A percentile compares a stretch with the other conserved stretches of the same genome.
Evolutionary conservation across 2,888 invertebrate genomes (phyloP).

Genomic region (Cheilosia vulpina): DNA sequence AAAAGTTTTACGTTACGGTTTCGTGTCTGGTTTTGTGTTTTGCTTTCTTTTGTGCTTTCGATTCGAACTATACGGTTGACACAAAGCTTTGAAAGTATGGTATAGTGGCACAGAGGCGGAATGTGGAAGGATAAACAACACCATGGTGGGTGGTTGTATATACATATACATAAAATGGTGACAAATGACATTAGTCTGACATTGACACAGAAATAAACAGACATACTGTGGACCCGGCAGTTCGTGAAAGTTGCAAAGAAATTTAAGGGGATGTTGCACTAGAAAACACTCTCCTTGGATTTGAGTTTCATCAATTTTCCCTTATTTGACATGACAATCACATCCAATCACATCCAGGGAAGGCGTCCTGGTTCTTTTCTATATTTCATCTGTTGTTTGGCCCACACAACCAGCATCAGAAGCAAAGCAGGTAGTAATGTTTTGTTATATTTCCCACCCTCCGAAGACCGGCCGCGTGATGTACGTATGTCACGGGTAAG

Average conservation of each 20-base stretch:
- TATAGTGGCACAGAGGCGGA: conserved; percentile 26
- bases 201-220: conserved; percentile 72
- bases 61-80: conserved; percentile 45
- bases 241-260: not conserved
- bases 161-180: conserved; percentile 1
- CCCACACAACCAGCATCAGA: conserved; percentile 41
- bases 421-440: conserved; percentile 64
- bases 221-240: conserved; percentile 8
- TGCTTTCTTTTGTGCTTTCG: conserved; percentile 45
- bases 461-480: conserved; percentile 24
- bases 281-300: conserved; percentile 41
- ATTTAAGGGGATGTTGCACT: conserved; percentile 45
- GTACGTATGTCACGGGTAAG: conserved; percentile 41
- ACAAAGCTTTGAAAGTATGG: conserved; percentile 37
- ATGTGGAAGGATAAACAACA: conserved; percentile 23
- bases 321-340: conserved; percentile 75
- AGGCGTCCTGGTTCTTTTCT: conserved; percentile 35
- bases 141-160: too few relatives aligned
- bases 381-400: conserved; percentile 38
- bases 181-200: conserved; percentile 74
- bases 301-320: conserved; percentile 73
- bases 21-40: conserved; percentile 32
- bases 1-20: conserved; percentile 35
- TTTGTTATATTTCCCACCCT: conserved; percentile 20
- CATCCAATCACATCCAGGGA: conserved; percentile 59